phyloP scores from a whole-genome alignment of 2,797 vertebrate species.

The Aplochiton taeniatus region DNA sequence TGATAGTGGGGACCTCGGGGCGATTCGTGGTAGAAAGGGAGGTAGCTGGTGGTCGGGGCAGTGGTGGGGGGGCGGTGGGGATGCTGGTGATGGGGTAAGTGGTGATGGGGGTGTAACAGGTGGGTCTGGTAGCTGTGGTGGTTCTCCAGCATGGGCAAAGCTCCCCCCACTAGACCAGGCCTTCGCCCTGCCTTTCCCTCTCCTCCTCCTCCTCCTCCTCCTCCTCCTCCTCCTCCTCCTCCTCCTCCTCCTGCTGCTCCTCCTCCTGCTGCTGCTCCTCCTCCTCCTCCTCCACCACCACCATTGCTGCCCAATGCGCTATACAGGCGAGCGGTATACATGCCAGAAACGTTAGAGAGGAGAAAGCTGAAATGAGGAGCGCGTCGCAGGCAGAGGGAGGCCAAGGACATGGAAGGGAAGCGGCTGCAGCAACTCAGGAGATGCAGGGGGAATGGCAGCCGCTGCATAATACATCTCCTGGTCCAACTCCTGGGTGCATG shows the following conservation, averaged over 20 bases:
- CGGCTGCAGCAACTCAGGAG: slow-evolving; percentile 66
- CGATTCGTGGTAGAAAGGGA: slow-evolving; percentile 64
- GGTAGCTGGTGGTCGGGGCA: slow-evolving; percentile 54
- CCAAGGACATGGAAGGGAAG: slow-evolving; percentile 40
- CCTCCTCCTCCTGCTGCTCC: slow-evolving; percentile 58
- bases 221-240: slow-evolving; percentile 32
- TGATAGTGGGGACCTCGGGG: slow-evolving; percentile 67
- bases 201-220: slow-evolving; percentile 28
- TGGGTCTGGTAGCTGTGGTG: slow-evolving; percentile 56
- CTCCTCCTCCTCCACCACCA: slow-evolving; percentile 31
- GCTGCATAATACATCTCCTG: slow-evolving; percentile 67
- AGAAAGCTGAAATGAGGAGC: slow-evolving; percentile 8
- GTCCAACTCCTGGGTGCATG: slow-evolving; percentile 31
- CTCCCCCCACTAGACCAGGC: slow-evolving; percentile 56
- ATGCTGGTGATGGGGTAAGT: slow-evolving; percentile 47
- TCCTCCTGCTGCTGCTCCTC: slow-evolving; percentile 41
- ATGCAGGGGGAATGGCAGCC: slow-evolving; percentile 58
- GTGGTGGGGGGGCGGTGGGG: slow-evolving; percentile 48
- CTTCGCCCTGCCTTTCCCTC: slow-evolving; percentile 70
- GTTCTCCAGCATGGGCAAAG: slow-evolving; percentile 62
- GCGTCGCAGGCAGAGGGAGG: slow-evolving; percentile 23
- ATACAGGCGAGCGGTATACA: slow-evolving; percentile 77
- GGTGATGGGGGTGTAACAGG: slow-evolving; percentile 32
- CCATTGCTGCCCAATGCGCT: slow-evolving; percentile 23
- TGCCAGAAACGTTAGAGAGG: slow-evolving; percentile 34